Evolutionary conservation across 2,888 invertebrate genomes (phyloP).

Genomic region (Loripinus fragilis): DNA sequence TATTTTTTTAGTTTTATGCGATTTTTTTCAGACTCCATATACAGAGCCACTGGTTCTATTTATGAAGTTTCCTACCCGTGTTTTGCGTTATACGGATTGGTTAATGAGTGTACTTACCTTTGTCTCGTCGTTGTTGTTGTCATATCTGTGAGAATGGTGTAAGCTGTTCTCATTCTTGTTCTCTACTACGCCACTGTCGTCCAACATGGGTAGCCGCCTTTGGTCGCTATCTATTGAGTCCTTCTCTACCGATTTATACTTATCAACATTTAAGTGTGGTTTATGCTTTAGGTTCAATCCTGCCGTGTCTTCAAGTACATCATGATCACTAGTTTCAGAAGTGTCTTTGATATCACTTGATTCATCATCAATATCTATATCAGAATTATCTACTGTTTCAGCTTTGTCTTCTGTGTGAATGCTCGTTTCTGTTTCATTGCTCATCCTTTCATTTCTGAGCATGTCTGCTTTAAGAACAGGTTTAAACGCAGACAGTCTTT

Average conservation of each 20-base stretch:
- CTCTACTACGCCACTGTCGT: too few relatives aligned
- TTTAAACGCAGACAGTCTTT: conserved; percentile 53
- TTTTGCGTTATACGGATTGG: too few relatives aligned
- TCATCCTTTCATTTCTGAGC: not conserved
- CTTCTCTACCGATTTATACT: too few relatives aligned
- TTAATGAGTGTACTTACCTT: not conserved
- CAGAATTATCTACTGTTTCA: conserved; percentile 39
- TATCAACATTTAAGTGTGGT: not conserved
- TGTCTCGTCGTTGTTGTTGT: not conserved
- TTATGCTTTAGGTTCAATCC: not conserved
- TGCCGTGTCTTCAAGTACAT: not conserved
- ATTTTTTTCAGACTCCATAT: too few relatives aligned
- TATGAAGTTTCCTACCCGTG: too few relatives aligned
- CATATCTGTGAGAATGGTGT: not conserved
- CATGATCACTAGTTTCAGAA: not conserved
- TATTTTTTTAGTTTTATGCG: too few relatives aligned
- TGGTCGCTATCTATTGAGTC: too few relatives aligned
- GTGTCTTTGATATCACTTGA: not conserved
- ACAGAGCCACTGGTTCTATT: too few relatives aligned
- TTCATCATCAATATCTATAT: conserved; percentile 48
- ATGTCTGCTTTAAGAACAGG: conserved; percentile 46
- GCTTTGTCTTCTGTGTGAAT: not conserved
- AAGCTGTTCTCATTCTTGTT: too few relatives aligned
- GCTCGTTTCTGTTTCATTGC: not conserved
- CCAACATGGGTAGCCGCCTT: too few relatives aligned